Evolutionary conservation across 2,113 vertebrate genomes (phyloP).

Genomic region (Numida meleagris): DNA sequence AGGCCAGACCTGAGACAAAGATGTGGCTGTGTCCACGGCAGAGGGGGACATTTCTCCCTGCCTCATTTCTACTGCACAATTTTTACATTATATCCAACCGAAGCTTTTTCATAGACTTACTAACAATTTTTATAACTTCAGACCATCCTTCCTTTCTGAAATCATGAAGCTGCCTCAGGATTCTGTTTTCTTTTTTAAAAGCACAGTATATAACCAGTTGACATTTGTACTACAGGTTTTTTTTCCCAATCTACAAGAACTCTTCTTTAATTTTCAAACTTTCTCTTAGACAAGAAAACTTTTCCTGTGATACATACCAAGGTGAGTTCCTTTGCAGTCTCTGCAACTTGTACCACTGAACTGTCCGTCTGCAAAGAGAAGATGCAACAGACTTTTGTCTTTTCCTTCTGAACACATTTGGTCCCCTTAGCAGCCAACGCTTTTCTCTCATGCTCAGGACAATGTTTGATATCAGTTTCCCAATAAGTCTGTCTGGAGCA

Average conservation of each 20-base stretch:
- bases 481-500: not conserved
- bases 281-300: not conserved
- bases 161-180: not conserved
- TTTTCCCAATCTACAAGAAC: not conserved
- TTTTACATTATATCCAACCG: not conserved
- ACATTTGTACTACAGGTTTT: not conserved
- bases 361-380: not conserved
- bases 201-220: not conserved
- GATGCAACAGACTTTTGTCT: not conserved
- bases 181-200: not conserved
- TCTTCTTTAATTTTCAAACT: not conserved
- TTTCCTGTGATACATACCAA: not conserved
- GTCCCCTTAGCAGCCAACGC: not conserved
- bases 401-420: not conserved
- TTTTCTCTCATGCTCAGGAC: not conserved
- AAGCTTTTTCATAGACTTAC: not conserved
- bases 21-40: fast-evolving
- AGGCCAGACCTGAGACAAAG: not conserved
- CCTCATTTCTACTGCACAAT: not conserved
- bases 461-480: not conserved
- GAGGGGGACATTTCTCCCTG: not conserved
- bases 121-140: not conserved
- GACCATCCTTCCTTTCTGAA: not conserved
- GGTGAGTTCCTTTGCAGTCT: not conserved
- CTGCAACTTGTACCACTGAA: not conserved